A percentile compares a stretch with the other conserved stretches of the same genome.
phyloP scores from a whole-genome alignment of 37 sponge, comb jelly and placozoan genomes.

The Bolinopsis microptera region DNA sequence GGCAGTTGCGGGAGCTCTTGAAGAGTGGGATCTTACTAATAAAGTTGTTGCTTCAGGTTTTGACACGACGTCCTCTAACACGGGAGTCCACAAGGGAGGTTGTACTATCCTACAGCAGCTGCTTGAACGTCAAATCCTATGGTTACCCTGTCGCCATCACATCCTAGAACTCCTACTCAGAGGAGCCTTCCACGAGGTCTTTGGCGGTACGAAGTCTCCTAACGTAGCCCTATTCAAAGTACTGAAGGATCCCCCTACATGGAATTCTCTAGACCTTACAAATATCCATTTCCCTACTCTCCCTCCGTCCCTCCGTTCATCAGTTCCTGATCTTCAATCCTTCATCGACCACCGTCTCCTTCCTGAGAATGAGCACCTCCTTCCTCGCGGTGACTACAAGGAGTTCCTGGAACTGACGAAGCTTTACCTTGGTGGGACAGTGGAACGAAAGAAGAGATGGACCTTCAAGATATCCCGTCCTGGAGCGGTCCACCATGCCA shows the following conservation, averaged over 20 bases:
- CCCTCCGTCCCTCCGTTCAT: neutral
- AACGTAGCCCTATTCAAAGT: neutral
- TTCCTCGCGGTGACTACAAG: neutral
- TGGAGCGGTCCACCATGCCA: too few relatives aligned
- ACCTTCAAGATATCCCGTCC: too few relatives aligned
- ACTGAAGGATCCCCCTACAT: neutral
- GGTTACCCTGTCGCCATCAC: neutral
- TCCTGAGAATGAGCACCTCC: neutral
- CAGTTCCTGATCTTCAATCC: neutral
- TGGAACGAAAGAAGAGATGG: neutral
- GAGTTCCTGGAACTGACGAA: neutral
- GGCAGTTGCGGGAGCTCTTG: neutral
- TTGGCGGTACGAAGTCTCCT: neutral
- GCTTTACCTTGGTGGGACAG: neutral
- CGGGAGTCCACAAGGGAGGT: constrained; percentile 32
- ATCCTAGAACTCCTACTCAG: neutral
- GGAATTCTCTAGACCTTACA: neutral
- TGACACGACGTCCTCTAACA: constrained; percentile 28
- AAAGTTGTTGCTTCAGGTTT: neutral
- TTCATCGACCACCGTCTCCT: neutral
- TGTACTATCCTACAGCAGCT: constrained; percentile 18
- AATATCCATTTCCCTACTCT: neutral
- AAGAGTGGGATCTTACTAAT: neutral
- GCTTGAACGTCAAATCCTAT: neutral
- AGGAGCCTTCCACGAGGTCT: neutral